A percentile compares a stretch with the other conserved stretches of the same genome.
phyloP scores from a whole-genome alignment of 1,140 invertebrate genomes.

The Microplitis mediator region DNA sequence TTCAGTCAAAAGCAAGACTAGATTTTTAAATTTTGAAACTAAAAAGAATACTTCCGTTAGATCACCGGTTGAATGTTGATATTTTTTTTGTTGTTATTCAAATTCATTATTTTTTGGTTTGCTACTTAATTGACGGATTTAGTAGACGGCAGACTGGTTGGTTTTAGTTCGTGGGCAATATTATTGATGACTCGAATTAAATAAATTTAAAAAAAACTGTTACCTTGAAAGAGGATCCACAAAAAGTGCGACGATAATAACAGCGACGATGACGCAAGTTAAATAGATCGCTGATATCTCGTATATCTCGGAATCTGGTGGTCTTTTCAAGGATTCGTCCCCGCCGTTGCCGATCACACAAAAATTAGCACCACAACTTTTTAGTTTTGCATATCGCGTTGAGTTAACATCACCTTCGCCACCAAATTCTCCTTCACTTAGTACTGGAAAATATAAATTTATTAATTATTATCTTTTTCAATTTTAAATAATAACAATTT shows the following conservation, averaged over 20 bases:
- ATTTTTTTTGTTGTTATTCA: too few species aligned
- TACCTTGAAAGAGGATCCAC: conserved; percentile 88
- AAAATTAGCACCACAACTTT: conserved; percentile 82
- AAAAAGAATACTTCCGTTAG: too few species aligned
- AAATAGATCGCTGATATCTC: conserved; percentile 89
- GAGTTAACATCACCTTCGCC: conserved; percentile 58
- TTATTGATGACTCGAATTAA: too few species aligned
- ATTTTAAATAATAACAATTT: too few species aligned
- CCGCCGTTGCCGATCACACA: conserved; percentile 71
- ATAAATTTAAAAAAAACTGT: conserved; percentile 31
- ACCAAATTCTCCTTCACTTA: conserved; percentile 73
- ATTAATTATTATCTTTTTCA: background rate
- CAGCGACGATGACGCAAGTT: conserved; percentile 81
- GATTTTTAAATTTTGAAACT: background rate
- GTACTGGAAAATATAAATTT: conserved; percentile 64
- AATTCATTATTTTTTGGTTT: too few species aligned
- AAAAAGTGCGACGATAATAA: conserved; percentile 83
- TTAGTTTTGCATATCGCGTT: conserved; percentile 62
- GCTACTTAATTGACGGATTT: too few species aligned
- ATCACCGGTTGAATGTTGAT: too few species aligned
- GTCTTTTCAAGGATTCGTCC: conserved; percentile 75
- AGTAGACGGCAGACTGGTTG: too few species aligned
- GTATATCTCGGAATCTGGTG: conserved; percentile 83
- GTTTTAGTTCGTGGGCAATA: too few species aligned
- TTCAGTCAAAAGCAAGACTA: too few species aligned